A percentile compares a stretch with the other conserved stretches of the same genome.
phyloP scores from a whole-genome alignment of 2,888 invertebrate genomes.

The Melieria crassipennis region DNA sequence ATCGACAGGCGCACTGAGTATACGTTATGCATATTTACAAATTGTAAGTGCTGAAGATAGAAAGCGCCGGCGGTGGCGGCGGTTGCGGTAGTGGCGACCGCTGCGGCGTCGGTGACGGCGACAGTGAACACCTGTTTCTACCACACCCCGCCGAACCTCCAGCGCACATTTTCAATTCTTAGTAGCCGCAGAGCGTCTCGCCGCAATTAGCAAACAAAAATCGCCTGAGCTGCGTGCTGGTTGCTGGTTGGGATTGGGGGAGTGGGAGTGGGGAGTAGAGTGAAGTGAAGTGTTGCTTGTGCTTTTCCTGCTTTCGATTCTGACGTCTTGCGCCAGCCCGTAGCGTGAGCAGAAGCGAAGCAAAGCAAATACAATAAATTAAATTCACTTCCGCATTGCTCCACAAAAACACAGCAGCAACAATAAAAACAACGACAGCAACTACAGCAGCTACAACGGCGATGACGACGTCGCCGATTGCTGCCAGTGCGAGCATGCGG shows the following conservation, averaged over 20 bases:
- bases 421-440: constrained; percentile 31
- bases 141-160: too few species aligned
- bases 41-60: not conserved
- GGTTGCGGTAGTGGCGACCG: not conserved
- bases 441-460: constrained; percentile 40
- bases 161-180: too few species aligned
- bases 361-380: constrained; percentile 35
- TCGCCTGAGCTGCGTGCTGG: not conserved
- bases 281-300: not conserved
- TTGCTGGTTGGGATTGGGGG: not conserved
- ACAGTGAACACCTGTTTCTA: too few species aligned
- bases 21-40: too few species aligned
- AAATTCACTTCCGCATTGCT: constrained; percentile 67
- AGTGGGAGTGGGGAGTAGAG: not conserved
- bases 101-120: not conserved
- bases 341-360: constrained; percentile 22
- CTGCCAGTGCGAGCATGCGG: not conserved
- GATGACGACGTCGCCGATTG: constrained; percentile 10
- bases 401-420: constrained; percentile 58
- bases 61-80: not conserved
- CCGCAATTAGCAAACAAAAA: too few species aligned
- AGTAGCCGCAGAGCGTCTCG: too few species aligned
- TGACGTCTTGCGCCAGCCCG: not conserved
- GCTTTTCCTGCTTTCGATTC: constrained; percentile 2
- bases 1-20: not conserved